A percentile compares a stretch with the other conserved stretches of the same genome.
Conservation (phyloP, 1,140 invertebrate genomes). For the Zaprionus africanus region DNA sequence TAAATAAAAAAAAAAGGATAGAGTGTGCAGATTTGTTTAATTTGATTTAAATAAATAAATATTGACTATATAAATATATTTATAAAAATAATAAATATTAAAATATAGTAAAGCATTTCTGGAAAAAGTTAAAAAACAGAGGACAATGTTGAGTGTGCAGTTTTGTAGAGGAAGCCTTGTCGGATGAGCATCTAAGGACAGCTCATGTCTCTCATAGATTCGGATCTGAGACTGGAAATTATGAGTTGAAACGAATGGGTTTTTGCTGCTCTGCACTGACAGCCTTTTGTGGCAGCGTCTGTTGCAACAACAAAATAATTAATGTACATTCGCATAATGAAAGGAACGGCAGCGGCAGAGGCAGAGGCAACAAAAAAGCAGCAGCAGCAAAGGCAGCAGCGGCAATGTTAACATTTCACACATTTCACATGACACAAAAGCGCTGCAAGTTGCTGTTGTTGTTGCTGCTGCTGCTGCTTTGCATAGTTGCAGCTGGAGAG, state of each 20-base stretch:
- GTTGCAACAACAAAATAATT: constrained; percentile 75
- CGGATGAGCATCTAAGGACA: not conserved
- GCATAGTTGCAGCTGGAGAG: constrained; percentile 39
- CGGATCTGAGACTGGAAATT: not conserved
- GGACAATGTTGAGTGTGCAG: not conserved
- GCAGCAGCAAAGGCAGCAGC: constrained; percentile 5
- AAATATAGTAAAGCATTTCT: no score
- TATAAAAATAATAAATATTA: no score
- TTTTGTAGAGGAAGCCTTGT: not conserved
- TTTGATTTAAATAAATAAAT: no score
- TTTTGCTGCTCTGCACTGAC: constrained; percentile 16
- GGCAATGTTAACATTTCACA: constrained; percentile 71
- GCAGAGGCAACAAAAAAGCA: constrained; percentile 34
- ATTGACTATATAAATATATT: no score
- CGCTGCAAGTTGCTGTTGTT: constrained; percentile 19
- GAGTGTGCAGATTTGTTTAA: no score
- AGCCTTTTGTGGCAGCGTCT: constrained; percentile 46
- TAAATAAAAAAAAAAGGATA: no score
- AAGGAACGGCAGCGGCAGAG: constrained; percentile 44
- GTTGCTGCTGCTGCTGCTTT: constrained; percentile 51
- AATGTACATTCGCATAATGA: constrained; percentile 81
- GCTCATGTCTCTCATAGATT: not conserved
- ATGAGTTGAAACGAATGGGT: not conserved
- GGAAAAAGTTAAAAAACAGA: no score
- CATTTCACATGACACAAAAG: constrained; percentile 64